Base-by-base conservation (phyloP, 1,140 invertebrate species). In the Brachionus plicatilis region DNA sequence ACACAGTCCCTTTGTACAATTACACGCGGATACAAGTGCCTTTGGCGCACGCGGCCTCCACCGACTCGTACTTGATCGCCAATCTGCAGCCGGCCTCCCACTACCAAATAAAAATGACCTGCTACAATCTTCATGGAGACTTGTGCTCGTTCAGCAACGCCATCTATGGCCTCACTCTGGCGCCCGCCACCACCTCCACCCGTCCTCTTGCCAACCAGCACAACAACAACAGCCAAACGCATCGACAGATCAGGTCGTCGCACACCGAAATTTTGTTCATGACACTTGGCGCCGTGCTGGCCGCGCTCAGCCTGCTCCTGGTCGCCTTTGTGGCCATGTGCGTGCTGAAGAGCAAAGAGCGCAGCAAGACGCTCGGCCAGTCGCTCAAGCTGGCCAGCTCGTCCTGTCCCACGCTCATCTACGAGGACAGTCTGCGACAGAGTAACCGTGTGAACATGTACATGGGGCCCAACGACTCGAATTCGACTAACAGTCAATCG, bases 241-340 rank as follows among this genome's bases (percentile, higher is more conserved):
- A 53, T 7, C 2, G 43, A 11, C 14, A 29, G 11, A 17, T 50
- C 6, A 76, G 53, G 50, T 27, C 72, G 17, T 29, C 27, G 43
- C 89, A 86, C 82, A 88, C 86, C 84, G 86, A 89, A 76, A 85
- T 88, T 65, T 84, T 90, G 65, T 90, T 89, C 80, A 87, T 89
- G 87, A 86, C 89, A 4, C 86, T 90, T 12, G 90, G 90, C 0
- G 87, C 88, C 29, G 89, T 90, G 1, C 86, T 90, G 0, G 89
- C 88, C 4, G 86, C 88, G 8, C 86, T 90, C 85, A 86, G 88
- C 85, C 56, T 90, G 37, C 37, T 89, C 7, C 86, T 90, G 12
- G 85, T 89, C 14, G 85, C 88, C 1, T 89, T 90, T 85, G 88
- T 90, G 84, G 86, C 87, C 45, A 88, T 89, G 87, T 90, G 90